Evolutionary conservation across 2,113 vertebrate genomes (phyloP).

Genomic region (Dasyornis broadbenti): DNA sequence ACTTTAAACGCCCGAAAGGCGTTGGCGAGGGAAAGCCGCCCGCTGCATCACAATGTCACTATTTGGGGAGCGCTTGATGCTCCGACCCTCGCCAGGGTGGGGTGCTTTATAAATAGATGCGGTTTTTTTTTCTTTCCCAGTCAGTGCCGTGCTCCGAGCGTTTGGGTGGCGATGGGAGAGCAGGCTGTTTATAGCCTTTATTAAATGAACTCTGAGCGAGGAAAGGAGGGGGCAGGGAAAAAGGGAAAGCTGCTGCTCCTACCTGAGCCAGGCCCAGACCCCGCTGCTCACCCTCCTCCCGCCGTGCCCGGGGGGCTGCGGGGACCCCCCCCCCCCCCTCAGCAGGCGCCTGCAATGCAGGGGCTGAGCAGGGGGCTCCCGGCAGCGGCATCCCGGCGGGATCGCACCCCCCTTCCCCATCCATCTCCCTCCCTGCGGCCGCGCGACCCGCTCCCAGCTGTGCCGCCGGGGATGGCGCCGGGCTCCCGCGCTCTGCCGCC

Average conservation of each 20-base stretch:
- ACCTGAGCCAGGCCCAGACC: background rate
- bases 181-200: conserved; percentile 55
- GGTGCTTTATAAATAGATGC: conserved; percentile 54
- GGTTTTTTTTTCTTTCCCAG: background rate
- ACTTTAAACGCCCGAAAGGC: conserved; percentile 9
- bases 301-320: background rate
- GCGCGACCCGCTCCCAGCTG: background rate
- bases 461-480: background rate
- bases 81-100: conserved; percentile 40
- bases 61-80: background rate
- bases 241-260: background rate
- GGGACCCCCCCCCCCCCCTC: background rate
- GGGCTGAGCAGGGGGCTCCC: background rate
- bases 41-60: background rate
- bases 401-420: background rate
- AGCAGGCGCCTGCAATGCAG: background rate
- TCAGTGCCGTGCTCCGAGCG: conserved; percentile 3
- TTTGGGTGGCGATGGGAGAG: conserved; percentile 7
- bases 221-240: background rate
- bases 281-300: background rate
- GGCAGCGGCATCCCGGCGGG: background rate
- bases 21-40: background rate
- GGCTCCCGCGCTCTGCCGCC: background rate
- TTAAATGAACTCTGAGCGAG: conserved; percentile 37
- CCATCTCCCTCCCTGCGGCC: background rate